Percentiles rank a stretch among this genome's conserved stretches.
These are phyloP conservation scores for Ectropis grisescens DNA, from an alignment of 1,140 invertebrate species.

Conservation along the genomic window DNA sequence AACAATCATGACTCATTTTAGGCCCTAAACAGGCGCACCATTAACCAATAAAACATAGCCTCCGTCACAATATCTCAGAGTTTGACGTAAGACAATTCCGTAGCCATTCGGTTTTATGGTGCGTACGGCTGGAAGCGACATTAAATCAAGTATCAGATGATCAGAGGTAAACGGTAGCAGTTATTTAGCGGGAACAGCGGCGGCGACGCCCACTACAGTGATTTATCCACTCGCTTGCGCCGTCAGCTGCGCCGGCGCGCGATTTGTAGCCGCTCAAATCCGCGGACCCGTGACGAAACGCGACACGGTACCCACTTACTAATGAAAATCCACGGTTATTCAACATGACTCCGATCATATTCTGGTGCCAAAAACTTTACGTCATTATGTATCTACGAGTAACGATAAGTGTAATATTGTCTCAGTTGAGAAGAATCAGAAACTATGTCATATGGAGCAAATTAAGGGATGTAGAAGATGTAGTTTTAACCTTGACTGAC, in stretches of 20 bases:
- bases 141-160: conserved; percentile 65
- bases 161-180: conserved; percentile 63
- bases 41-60: too few species aligned
- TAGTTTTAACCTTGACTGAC: too few species aligned
- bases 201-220: conserved; percentile 45
- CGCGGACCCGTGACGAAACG: conserved; percentile 49
- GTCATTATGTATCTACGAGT: too few species aligned
- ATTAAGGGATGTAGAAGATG: too few species aligned
- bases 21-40: too few species aligned
- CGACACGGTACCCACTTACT: conserved; percentile 35
- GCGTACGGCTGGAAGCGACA: conserved; percentile 23
- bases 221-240: conserved; percentile 54
- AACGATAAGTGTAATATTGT: too few species aligned
- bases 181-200: conserved; percentile 38
- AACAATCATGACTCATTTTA: too few species aligned
- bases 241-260: conserved; percentile 20
- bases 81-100: too few species aligned
- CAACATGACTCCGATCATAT: conserved; percentile 2
- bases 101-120: background rate
- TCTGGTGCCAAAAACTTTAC: conserved; percentile 18
- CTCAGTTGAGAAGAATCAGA: too few species aligned
- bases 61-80: too few species aligned
- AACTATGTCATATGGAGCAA: too few species aligned
- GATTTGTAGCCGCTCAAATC: conserved; percentile 50
- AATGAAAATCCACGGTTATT: too few species aligned